Conservation (phyloP, 1,140 invertebrate species). For the Eumeta japonica region DNA sequence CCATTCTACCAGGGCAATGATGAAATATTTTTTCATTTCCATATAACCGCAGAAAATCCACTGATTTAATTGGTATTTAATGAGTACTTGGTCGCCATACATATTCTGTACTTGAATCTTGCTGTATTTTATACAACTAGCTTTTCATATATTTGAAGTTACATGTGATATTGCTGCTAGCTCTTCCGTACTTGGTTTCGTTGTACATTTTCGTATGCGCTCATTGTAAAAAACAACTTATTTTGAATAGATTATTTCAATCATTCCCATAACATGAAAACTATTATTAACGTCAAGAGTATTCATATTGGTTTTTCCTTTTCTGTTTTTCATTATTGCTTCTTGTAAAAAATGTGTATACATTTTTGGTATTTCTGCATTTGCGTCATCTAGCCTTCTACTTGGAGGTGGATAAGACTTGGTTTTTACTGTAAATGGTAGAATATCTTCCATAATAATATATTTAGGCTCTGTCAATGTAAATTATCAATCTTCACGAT, state of each 20-base stretch:
- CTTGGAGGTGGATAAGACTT: conserved; percentile 25
- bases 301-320: conserved; percentile 27
- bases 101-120: conserved; percentile 23
- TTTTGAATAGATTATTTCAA: conserved; percentile 26
- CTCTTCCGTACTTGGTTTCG: conserved; percentile 22
- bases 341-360: conserved; percentile 26
- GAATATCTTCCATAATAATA: conserved; percentile 36
- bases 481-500: too few species aligned
- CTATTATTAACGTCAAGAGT: conserved; percentile 33
- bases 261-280: conserved; percentile 27
- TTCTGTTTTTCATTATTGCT: conserved; percentile 28
- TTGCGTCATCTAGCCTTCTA: conserved; percentile 20
- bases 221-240: conserved; percentile 21
- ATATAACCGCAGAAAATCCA: conserved; percentile 28
- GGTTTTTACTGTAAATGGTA: conserved; percentile 21
- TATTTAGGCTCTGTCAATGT: conserved; percentile 32
- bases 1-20: conserved; percentile 22
- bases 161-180: conserved; percentile 28
- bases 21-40: conserved; percentile 18
- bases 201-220: conserved; percentile 26
- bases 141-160: conserved; percentile 24
- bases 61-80: conserved; percentile 15
- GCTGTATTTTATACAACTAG: conserved; percentile 22
- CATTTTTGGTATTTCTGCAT: conserved; percentile 29
- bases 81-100: conserved; percentile 18